A percentile compares a stretch with the other conserved stretches of the same genome.
Evolutionary conservation across 2,113 vertebrate species (phyloP).

Genomic region (Mus pahari): DNA sequence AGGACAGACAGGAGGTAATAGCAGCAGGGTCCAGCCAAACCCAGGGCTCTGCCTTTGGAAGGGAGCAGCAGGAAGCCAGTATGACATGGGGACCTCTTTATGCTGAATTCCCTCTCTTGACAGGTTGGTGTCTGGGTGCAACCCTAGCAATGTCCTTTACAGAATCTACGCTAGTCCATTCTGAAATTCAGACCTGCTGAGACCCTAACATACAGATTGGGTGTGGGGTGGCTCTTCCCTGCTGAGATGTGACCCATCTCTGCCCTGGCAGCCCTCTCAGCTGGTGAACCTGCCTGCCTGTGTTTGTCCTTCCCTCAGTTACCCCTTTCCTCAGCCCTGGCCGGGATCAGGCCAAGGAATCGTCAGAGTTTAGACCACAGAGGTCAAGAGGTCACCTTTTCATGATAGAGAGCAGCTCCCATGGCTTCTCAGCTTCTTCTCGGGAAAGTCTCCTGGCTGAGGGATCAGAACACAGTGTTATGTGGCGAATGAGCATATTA

Average conservation of each 20-base stretch:
- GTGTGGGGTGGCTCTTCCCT: not conserved
- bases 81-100: not conserved
- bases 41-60: constrained; percentile 16
- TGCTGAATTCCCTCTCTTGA: not conserved
- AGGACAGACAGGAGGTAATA: constrained; percentile 1
- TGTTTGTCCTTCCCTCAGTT: not conserved
- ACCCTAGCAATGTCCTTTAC: not conserved
- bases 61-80: not conserved
- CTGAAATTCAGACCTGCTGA: not conserved
- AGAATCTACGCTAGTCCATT: not conserved
- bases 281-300: not conserved
- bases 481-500: not conserved
- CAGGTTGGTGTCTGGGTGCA: not conserved
- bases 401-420: constrained; percentile 73
- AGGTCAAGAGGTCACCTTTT: constrained; percentile 74
- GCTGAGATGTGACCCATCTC: not conserved
- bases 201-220: not conserved
- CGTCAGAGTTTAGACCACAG: not conserved
- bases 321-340: not conserved
- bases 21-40: not conserved
- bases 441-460: constrained; percentile 59
- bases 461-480: constrained; percentile 66
- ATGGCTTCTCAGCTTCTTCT: constrained; percentile 63
- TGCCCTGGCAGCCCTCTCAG: not conserved
- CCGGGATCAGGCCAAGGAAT: not conserved